Evolutionary conservation across 2,113 vertebrate genomes (phyloP).

Genomic region (Lontra canadensis): DNA sequence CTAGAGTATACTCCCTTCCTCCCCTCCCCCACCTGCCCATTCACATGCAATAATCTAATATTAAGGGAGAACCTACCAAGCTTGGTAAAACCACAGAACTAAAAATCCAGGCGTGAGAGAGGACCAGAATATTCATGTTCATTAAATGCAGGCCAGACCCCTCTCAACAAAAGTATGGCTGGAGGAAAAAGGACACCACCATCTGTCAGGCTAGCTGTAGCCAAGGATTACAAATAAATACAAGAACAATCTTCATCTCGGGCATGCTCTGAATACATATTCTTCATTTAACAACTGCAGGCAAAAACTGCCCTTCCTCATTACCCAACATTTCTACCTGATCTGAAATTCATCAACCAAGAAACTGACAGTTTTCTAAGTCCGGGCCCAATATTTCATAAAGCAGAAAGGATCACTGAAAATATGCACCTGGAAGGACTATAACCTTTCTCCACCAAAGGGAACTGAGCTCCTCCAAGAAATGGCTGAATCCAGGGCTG

Average conservation of each 20-base stretch:
- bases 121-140: neutral
- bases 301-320: neutral
- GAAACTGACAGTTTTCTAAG: neutral
- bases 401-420: neutral
- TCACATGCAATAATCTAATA: neutral
- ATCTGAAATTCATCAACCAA: slow-evolving; percentile 2
- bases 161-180: neutral
- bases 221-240: slow-evolving; percentile 12
- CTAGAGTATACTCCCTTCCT: neutral
- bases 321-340: neutral
- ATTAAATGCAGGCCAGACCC: neutral
- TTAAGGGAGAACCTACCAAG: neutral
- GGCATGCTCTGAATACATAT: neutral
- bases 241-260: neutral
- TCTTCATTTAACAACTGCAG: neutral
- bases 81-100: neutral
- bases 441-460: neutral
- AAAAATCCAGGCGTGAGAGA: neutral
- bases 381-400: neutral
- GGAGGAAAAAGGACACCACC: neutral
- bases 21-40: neutral
- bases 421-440: rapidly evolving
- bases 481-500: neutral
- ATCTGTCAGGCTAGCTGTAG: neutral
- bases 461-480: neutral